These are phyloP conservation scores for Strongylocentrotus purpuratus DNA, from an alignment of 35 echinoderm and acorn worm genomes.

Conservation along the genomic window DNA sequence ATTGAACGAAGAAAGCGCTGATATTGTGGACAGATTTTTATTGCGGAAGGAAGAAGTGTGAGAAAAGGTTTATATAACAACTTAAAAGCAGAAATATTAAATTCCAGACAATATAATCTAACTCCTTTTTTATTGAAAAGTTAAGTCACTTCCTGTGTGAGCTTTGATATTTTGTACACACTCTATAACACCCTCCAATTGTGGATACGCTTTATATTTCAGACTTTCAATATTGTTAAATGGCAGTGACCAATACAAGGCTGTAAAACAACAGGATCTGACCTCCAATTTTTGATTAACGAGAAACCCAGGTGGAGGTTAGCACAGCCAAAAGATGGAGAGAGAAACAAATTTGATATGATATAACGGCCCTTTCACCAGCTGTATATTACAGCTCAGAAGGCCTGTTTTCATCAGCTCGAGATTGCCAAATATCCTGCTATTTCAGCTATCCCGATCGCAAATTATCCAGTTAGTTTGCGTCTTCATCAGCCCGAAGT, in stretches of 20 bases:
- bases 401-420: no score
- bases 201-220: background rate
- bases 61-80: background rate
- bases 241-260: constrained; percentile 1
- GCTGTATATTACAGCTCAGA: background rate
- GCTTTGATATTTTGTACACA: background rate
- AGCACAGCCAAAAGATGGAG: background rate
- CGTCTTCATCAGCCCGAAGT: no score
- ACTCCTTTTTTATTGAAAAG: no score
- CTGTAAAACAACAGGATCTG: constrained; percentile 1
- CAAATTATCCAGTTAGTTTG: no score
- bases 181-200: background rate
- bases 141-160: no score
- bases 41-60: background rate
- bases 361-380: background rate
- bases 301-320: constrained; percentile 8
- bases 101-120: no score
- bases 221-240: background rate
- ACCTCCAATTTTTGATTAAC: constrained; percentile 11
- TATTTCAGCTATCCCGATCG: no score
- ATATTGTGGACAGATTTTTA: no score
- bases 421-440: no score
- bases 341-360: constrained; percentile 12
- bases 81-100: no score
- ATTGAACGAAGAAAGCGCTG: no score